Evolutionary conservation across 2,797 vertebrate genomes (phyloP), one percentile per base, ranked within the genome.

Genomic region (Gymnopithys bicolor): DNA sequence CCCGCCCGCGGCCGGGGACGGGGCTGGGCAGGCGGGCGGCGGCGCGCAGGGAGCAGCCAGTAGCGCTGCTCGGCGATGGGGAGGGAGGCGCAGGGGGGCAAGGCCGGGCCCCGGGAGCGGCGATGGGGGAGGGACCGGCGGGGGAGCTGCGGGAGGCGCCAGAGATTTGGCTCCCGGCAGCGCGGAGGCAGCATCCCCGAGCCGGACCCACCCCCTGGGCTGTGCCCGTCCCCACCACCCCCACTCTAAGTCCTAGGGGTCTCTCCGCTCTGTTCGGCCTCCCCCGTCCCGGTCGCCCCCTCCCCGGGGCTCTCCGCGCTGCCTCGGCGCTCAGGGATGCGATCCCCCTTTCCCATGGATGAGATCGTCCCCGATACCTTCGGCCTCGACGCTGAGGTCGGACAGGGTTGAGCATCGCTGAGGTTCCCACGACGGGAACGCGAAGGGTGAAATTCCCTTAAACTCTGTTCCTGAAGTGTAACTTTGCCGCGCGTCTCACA

Each of bases 21-120:
- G 71, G 67, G 77, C 81, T 81, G 86, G 85, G 85, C 90, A 68
- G 55, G 85, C 48, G 39, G 56, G 84, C 59, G 84, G 89, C 96
- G 95, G 75, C 98, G 98, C 91, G 98, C 94, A 96, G 98, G 98
- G 92, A 94, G 67, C 89, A 75, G 89, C 63, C 70, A 35, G 93
- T 87, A 37, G 81, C 77, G 81, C 89, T 48, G 84, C 92, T 80
- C 70, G 84, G 73, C 67, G 89, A 43, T 23, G 43, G 49, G 22
- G 27, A 8, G 56, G 84, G 89, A 67, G 91, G 94, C 63, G 89
- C 79, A 74, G 81, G 85, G 85, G 82, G 77, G 87, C 63, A 81
- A 79, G 90, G 88, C 93, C 48, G 88, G 32, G 94, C 76, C 84
- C 94, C 77, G 77, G 63, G 64, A 83, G 43, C 25, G 59, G 63